Evolutionary conservation across 1,140 invertebrate genomes (phyloP), one percentile per base, ranked within the genome.

Genomic region (Macrotrachela quadricornifera): DNA sequence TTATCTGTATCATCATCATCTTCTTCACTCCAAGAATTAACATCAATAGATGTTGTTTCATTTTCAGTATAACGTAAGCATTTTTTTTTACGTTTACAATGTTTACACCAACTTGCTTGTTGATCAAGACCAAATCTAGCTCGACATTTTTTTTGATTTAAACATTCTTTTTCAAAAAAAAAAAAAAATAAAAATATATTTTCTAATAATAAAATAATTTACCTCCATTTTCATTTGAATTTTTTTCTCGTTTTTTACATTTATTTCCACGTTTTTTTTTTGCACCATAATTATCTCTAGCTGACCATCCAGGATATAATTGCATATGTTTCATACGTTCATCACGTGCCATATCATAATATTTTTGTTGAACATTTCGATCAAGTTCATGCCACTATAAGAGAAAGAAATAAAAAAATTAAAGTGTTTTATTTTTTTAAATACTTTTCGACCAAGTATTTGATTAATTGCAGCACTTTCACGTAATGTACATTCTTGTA

Each of bases 321-420:
- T 92, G 85, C 79, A 91, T 85, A 77, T 95, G 90, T 63, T 92
- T 80, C 76, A 96, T 86, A 68, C 91, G 80, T 76, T 96, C 90
- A 76, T 91, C 84, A 64, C 85, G 78, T 69, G 92, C 92, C 79
- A 92, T 92, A 77, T 96, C 91, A 79, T 96, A 97, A 81, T 97
- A 99, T 76, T 94, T 92, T 73, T 85, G 84, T 76, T 97, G 92
- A 76, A 97, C 91, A 75, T 92, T 85, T 73, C 87, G 80, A 74
- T 82, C 85, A 77, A 99, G 77, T 68, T 85, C 85, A 78, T 97
- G 92, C 92, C 94, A 99, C n/a, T n/a, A n/a, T n/a, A n/a, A n/a
- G n/a, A n/a, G n/a, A n/a, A n/a, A n/a, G n/a, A n/a, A n/a, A n/a
- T n/a, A n/a, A n/a, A n/a, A n/a, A n/a, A n/a, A n/a, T n/a, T n/a